Base-by-base conservation (phyloP, 2,797 vertebrate species). In the Centroberyx gerrardi region DNA sequence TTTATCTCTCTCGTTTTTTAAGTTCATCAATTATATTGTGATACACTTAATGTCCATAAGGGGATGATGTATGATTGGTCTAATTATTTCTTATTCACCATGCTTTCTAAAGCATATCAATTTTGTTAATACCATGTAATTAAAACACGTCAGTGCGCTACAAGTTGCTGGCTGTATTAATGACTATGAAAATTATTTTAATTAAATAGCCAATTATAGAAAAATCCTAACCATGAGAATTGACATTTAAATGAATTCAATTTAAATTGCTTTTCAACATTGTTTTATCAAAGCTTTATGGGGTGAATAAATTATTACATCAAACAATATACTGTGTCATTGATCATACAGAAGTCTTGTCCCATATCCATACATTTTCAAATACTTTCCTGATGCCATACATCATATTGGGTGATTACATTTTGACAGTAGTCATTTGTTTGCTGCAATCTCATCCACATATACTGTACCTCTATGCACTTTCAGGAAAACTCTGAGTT, bases 71-170 rank as follows among this genome's bases (percentile, higher is more conserved):
- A 99, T 98, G 97, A 99, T 98, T 98, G 97, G 97, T 96, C 97
- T 98, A 99, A 99, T 99, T 99, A 99, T 99, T 98, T 98, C 97
- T 97, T 98, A 97, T 98, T 99, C 97, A 98, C 96, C 96, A 96
- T 98, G 98, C 97, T 97, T 98, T 99, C 98, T 97, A 97, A 98
- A 98, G 97, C 97, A 98, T 99, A 99, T 99, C 98, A 99, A 99
- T 99, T 99, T 99, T 99, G 97, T 99, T 99, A 99, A 99, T 99
- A 99, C 98, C 98, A 98, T 99, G 98, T 99, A 99, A 99, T 99
- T 99, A 99, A 99, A 99, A 99, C 97, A 98, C 97, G 98, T 99
- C 98, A 99, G 96, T 93, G 96, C 94, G 97, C 97, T 98, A 98
- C 97, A 99, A 99, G 97, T 99, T 99, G 97, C 97, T 93, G 96